Evolutionary conservation across 2,113 vertebrate species (phyloP), one percentile per base, ranked within the genome.

Genomic region (Seriola aureovittata): DNA sequence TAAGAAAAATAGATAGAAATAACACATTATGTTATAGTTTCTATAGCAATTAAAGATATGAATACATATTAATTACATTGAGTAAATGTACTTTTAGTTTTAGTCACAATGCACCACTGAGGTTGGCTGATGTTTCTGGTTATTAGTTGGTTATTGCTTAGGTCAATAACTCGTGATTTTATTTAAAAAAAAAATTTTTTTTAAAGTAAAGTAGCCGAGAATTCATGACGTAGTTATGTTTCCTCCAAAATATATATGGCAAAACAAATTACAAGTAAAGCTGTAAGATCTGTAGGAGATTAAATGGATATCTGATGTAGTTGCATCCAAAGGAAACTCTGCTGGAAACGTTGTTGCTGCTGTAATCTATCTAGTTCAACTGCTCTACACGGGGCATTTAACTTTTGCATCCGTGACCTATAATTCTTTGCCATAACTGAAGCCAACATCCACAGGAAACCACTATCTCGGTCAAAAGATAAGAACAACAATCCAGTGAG

Each of bases 381-480:
- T 9, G 40, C 5, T 23, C 7, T 46, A 13, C 13, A 14, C 10
- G 29, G 46, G 54, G 12, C 23, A 54, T 0, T 7, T 55, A 19
- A 55, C 55, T 2, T 2, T 11, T 58, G 25, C 7, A 42, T 63
- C n/a, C 10, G 1, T 66, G 57, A 19, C 50, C 29, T 2, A 60
- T 13, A 19, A 36, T 60, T 29, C 12, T 50, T 4, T 11, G 16
- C 9, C 19, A 16, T 17, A 50, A 59, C n/a, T n/a, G 17, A 50
- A 76, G 11, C 16, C 34, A 46, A 21, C 25, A 52, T 71, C 42
- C n/a, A 59, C 73, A 66, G 68, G 58, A 75, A 59, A 21, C n/a
- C 29, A 42, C 8, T 32, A 19, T 70, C 32, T 50, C 29, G 11
- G 55, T 50, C 3, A 14, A 29, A 62, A 36, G 57, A 54, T 48